Base-by-base conservation (phyloP, 2,888 invertebrate genomes). In the Drosophila affinis region DNA sequence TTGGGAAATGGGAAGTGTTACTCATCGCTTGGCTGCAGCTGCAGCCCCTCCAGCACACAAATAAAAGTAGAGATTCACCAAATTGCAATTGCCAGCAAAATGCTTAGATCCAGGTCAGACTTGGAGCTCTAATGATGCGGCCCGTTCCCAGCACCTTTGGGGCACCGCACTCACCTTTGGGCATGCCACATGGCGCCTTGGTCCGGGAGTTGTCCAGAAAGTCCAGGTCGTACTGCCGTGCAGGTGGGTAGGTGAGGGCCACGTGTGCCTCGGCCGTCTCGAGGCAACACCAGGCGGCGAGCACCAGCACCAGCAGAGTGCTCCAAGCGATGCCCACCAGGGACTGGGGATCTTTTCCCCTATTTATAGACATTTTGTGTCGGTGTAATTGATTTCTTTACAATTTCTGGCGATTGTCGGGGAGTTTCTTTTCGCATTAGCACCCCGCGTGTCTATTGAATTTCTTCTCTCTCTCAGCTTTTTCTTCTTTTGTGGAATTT, bases 141-240 rank as follows among this genome's bases (percentile, higher is more conserved):
- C 24, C 24, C 24, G 24, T 24, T 48, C 48, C 45, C 18, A 32
- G 32, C 47, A 24, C 97, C 97, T 95, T 96, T 97, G 27, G 98
- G 98, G 97, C 97, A 98, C 21, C 3, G 10, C 21, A 91, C 93
- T 94, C 93, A 97, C 97, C 97, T 95, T 96, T 97, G 27, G 98
- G 97, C 97, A 98, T 98, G 77, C 98, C 98, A 92, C 98, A 98
- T 70, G 98, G 98, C 72, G 95, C 95, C 88, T 96, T 96, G 34
- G 98, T 98, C 89, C 98, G 94, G 52, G 96, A 95, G 91, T 96
- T 98, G 91, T 98, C 98, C 93, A 98, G 93, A 93, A 98, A 98
- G 92, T 98, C 98, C 92, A 98, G 93, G 89, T 97, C 97, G 90
- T 95, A 97, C 89, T 95, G 95, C 88, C 98, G 94, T 0, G 98